Base-by-base conservation (phyloP, 2,888 invertebrate species). In the Poecilobothrus nobilitatus region DNA sequence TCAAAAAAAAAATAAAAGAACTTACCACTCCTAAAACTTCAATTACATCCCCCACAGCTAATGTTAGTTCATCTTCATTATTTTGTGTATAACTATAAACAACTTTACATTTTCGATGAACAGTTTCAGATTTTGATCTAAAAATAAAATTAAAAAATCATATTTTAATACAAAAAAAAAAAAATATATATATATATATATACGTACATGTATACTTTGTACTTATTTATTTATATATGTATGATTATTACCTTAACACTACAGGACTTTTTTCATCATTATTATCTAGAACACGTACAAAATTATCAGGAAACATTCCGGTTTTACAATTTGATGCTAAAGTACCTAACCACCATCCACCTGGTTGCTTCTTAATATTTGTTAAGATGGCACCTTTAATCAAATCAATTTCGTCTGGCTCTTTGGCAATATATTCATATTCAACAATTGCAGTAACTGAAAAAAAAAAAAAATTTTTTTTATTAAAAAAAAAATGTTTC, bases 241-340 rank as follows among this genome's bases (percentile, higher is more conserved):
- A 63, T 21, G 33, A 62, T 41, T 72, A 73, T 77, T 69, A 86
- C 86, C 85, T 84, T 71, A 78, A 72, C 53, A 76, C 80, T 71
- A 79, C 78, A 77, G 73, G 72, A 73, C 70, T 74, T 70, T 75
- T 81, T 72, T 76, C 77, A 65, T 80, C 77, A 74, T 75, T 75
- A 68, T 76, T 73, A 69, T 83, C 82, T 68, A 87, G 78, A 73
- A 91, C 83, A 74, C 89, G 87, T 22, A 95, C 95, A 84, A 94
- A 95, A 82, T 94, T 95, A 80, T 95, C 95, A 4, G 95, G 95
- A 83, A 96, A 96, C 87, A 95, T 89, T 76, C 95, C 95, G 71
- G 87, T 87, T 76, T 89, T 88, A 70, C 93, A 92, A 70, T 84
- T 84, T 67, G 77, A 71, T 74, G 86, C 84, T 68, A 95, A 83